Base-by-base conservation (phyloP, 2,888 invertebrate genomes). In the Boloria selene region DNA sequence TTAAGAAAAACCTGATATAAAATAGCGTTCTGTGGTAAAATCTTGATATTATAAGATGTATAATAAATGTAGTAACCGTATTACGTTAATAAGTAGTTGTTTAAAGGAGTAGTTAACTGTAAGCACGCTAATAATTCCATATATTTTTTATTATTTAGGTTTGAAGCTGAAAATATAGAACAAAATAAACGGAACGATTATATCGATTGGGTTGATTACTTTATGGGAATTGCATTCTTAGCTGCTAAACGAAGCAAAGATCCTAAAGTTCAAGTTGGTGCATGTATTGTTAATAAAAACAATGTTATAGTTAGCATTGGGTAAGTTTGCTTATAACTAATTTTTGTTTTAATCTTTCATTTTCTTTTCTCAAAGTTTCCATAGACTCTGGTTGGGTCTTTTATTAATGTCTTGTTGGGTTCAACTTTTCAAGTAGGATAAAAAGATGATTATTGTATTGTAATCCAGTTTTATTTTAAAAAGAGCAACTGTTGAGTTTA, bases 211-310 rank as follows among this genome's bases (percentile, higher is more conserved):
- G 93, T 95, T 67, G 99, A 99, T 73, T 99, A 98, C 86, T 99
- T 99, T 81, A 99, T 99, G 99, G 96, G 97, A 0, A 94, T 95
- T 10, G 98, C 98, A 3, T 95, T 98, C 79, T 90, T 99, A 31
- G 96, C 98, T 1, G 96, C 98, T 0, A 96, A 97, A 90, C 93
- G 99, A 64, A 98, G 98, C 81, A 99, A 99, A 90, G 99, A 99
- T 90, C 99, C 99, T 0, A 92, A 90, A 61, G 96, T 96, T 3
- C 98, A 99, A 93, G 98, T 98, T 17, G 99, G 99, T 4, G 98
- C 98, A 6, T 98, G 98, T 80, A 96, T 99, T 76, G 98, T 98
- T 0, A 97, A 98, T 79, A 84, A 93, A 42, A 95, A 96, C 0
- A 97, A 97, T 53, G 95, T 95, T 84, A 97, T 99, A 77, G 96